A percentile compares a stretch with the other conserved stretches of the same genome.
These are phyloP conservation scores for Archips xylosteana DNA, from an alignment of 2,888 invertebrate genomes.

Conservation along the genomic window DNA sequence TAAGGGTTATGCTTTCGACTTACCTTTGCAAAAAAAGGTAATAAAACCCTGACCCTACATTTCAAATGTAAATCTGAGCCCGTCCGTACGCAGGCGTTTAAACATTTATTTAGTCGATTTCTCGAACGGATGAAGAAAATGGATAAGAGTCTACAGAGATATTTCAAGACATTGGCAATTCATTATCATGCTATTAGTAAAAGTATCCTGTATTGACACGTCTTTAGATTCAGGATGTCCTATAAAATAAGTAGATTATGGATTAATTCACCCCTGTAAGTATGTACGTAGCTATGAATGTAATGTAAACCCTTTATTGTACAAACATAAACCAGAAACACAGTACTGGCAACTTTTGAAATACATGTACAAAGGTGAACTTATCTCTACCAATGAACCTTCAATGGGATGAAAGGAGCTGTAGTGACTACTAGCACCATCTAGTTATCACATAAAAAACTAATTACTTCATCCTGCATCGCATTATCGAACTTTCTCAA, in stretches of 20 bases:
- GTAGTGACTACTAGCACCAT: too few relatives aligned
- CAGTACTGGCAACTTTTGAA: too few relatives aligned
- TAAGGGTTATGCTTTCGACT: slow-evolving; percentile 50
- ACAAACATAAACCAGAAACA: too few relatives aligned
- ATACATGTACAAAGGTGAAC: too few relatives aligned
- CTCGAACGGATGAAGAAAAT: slow-evolving; percentile 55
- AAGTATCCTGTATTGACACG: background rate
- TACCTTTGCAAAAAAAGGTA: slow-evolving; percentile 62
- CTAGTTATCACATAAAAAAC: too few relatives aligned
- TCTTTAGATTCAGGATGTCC: background rate
- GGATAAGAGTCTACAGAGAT: slow-evolving; percentile 47
- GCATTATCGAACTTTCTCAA: too few relatives aligned
- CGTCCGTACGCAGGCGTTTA: slow-evolving; percentile 61
- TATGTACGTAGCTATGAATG: too few relatives aligned
- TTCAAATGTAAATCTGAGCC: slow-evolving; percentile 71
- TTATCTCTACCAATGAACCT: too few relatives aligned
- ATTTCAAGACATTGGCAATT: slow-evolving; percentile 32
- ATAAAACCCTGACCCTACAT: slow-evolving; percentile 68
- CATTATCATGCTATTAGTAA: background rate
- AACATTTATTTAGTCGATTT: slow-evolving; percentile 67
- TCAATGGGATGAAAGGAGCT: too few relatives aligned
- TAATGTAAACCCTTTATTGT: too few relatives aligned
- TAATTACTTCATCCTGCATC: too few relatives aligned
- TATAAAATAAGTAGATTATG: background rate
- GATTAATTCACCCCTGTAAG: background rate